Base-by-base conservation (phyloP, 2,113 vertebrate genomes). In the Phoxinus phoxinus region DNA sequence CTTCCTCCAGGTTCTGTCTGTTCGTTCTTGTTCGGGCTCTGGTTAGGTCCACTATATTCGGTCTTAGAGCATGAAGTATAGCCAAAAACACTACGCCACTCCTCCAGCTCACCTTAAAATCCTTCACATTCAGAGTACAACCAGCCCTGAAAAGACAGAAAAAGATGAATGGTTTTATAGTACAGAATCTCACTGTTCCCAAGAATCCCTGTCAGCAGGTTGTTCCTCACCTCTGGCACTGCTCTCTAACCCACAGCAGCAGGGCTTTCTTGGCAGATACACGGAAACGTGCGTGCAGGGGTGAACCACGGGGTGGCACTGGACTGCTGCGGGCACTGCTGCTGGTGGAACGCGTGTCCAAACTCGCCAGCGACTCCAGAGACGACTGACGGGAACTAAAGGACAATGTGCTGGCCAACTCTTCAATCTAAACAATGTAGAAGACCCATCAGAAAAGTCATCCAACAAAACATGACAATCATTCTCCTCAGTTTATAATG, bases 31-130 rank as follows among this genome's bases (percentile, higher is more conserved):
- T 92, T 91, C 93, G 95, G 87, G 96, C 93, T 81, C 89, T 94
- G 85, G 95, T 93, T 89, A 98, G 85, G 87, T 98, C 95, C 89
- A 98, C 94, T 35, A 98, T 89, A 87, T 96, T 96, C 2, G 97
- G 96, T 79, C 93, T 91, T 87, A 99, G 94, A 11, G 96, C 93
- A 8, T 95, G 93, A 41, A 98, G 96, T 90, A 99, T 92, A 0
- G 97, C 96, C 89, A 99, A 90, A 88, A 99, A 99, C 9, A 97
- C 95, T 83, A 96, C 91, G 0, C 98, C 98, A 0, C 94, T 97
- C 89, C 97, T 94, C 98, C 98, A 99, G 91, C 97, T 98, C 23
- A 92, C 91, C 85, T 97, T 97, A 89, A 99, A 99, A 92, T 99
- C 97, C 80, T 95, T 95, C 65, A 99, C 94, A 25, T 21, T 95